Base-by-base conservation (phyloP, 1,140 invertebrate genomes). In the Paracyclopina nana region DNA sequence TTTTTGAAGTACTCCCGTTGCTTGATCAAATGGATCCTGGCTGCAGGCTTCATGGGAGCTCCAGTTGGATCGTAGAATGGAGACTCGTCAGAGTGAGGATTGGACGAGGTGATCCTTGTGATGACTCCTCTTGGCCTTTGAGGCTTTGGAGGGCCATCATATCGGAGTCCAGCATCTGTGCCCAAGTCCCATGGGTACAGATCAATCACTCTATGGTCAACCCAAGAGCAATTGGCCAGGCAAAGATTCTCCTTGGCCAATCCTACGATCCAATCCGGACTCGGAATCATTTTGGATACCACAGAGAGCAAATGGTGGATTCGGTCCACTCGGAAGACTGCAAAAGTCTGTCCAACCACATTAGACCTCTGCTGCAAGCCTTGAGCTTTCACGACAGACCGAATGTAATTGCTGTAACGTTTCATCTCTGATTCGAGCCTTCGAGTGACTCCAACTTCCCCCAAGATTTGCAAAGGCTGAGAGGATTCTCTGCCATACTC, bases 231-330 rank as follows among this genome's bases (percentile, higher is more conserved):
- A 63, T 94, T 82, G 30, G 73, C 71, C 18, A 79, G 70, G 60
- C 90, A 96, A 0, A 96, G 69, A 62, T 94, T 82, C 25, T 91
- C 61, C 4, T 77, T 77, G 53, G 75, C 82, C 0, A 94, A 74
- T 14, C 90, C 90, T 24, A 94, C 78, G 31, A 92, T 82, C 90
- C 90, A 96, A 66, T 96, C 90, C 0, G 90, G 90, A 16, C 82
- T 83, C 0, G 90, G 91, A 0, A 82, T 48, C 46, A 48, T 48
- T 27, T 48, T 48, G 27, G 87, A 88, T 0, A 85, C 78, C 1
- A 96, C 63, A 0, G 94, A 98, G 2, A 97, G 68, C 42, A 91
- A 70, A 57, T 90, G 84, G 60, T 90, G 79, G 58, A 77, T 78
- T 38, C 76, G 73, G 65, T 94, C 88, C 1, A 90, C 85, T 38